Percentiles rank a stretch among this genome's conserved stretches.
phyloP scores from a whole-genome alignment of 2,888 invertebrate species.

The Hirtodrosophila alboralis region DNA sequence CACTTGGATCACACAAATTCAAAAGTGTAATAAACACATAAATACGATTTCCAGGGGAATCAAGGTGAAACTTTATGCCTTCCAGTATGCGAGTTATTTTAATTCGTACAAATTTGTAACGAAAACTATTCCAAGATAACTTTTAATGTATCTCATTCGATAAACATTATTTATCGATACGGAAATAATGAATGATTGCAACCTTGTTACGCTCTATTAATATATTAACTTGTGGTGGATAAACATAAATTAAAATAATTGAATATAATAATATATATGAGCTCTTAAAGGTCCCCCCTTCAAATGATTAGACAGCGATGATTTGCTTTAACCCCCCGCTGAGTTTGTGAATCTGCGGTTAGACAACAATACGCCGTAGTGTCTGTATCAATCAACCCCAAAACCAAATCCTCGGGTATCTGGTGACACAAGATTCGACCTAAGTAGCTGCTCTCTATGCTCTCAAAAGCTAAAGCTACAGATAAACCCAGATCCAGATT shows the following conservation, averaged over 20 bases:
- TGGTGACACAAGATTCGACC: slow-evolving; percentile 35
- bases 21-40: slow-evolving; percentile 45
- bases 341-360: slow-evolving; percentile 39
- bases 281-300: background rate
- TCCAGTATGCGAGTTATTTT: background rate
- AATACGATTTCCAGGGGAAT: slow-evolving; percentile 35
- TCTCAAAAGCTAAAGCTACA: slow-evolving; percentile 22
- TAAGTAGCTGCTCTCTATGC: slow-evolving; percentile 22
- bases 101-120: no score
- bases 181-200: slow-evolving; percentile 21
- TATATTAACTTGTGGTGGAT: slow-evolving; percentile 23
- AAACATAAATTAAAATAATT: background rate
- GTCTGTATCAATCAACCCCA: slow-evolving; percentile 39
- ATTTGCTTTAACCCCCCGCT: slow-evolving; percentile 20
- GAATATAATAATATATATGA: slow-evolving; percentile 4
- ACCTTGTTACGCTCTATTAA: slow-evolving; percentile 21
- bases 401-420: slow-evolving; percentile 25
- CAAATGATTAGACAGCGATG: slow-evolving; percentile 32
- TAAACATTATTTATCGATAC: no score
- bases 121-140: no score
- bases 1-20: slow-evolving; percentile 48
- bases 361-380: slow-evolving; percentile 14
- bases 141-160: no score
- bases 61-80: slow-evolving; percentile 41
- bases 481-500: slow-evolving; percentile 34